phyloP scores from a whole-genome alignment of 2,113 vertebrate species.

The Phalacrocorax pelagicus region DNA sequence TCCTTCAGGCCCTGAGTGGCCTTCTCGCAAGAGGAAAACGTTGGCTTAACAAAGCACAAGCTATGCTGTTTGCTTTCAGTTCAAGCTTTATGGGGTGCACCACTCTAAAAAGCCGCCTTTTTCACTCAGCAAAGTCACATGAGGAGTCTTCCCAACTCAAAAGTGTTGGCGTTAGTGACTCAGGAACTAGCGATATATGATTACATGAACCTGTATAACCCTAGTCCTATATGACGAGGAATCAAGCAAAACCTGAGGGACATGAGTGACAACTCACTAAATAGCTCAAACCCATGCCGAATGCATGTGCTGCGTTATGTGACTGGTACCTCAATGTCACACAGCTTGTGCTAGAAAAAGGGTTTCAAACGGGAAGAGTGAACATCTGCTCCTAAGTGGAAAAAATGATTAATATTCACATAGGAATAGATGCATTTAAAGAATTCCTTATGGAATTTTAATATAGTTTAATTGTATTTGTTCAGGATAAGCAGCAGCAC shows the following conservation, averaged over 20 bases:
- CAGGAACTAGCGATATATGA: not conserved
- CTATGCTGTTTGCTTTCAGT: not conserved
- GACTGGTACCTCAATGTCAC: not conserved
- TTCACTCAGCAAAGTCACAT: not conserved
- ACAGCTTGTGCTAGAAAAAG: slow-evolving; percentile 14
- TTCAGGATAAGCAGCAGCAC: slow-evolving; percentile 31
- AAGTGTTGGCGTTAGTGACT: not conserved
- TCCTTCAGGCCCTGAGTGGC: not conserved
- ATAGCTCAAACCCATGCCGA: not conserved
- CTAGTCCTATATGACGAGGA: not conserved
- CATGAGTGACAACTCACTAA: not conserved
- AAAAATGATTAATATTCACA: slow-evolving; percentile 48
- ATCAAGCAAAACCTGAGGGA: not conserved
- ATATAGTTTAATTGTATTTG: slow-evolving; percentile 61
- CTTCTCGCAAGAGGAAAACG: not conserved
- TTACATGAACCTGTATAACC: not conserved
- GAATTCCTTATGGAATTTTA: slow-evolving; percentile 63
- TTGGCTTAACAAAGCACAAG: not conserved
- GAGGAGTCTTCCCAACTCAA: not conserved
- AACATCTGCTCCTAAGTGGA: slow-evolving; percentile 58
- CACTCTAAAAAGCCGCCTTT: not conserved
- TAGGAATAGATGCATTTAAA: slow-evolving; percentile 61
- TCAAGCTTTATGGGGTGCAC: not conserved
- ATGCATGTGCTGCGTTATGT: not conserved
- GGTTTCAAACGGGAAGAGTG: slow-evolving; percentile 9